Evolutionary conservation across 1,140 invertebrate species (phyloP), one percentile per base, ranked within the genome.

Genomic region (Oreohelix idahoensis): DNA sequence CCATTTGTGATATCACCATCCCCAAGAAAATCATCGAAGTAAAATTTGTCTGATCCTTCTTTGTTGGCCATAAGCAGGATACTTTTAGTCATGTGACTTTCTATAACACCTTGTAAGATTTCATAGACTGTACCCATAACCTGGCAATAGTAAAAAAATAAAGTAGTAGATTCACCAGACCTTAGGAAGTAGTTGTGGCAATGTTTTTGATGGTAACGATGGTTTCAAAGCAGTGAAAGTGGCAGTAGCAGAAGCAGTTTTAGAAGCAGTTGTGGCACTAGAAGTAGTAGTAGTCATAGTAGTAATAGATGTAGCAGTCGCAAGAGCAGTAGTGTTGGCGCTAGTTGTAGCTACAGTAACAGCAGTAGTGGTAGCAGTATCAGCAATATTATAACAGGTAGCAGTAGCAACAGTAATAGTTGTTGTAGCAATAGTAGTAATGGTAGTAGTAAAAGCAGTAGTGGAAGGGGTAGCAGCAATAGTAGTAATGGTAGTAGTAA

Each of bases 11-110:
- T 45, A 79, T 92, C 91, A 36, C 86, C 87, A 58, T 91, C 84
- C 0, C 91, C 91, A 32, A 92, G 86, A 58, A 92, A 92, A 71
- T 91, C 88, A 75, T 91, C 88, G 82, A 88, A 90, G 81, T 88
- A 90, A 29, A 86, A 63, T 26, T 71, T 82, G 4, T 85, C 84
- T 20, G 38, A 20, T 2, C 42, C 70, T 36, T 85, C 78, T 38
- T 11, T 11, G 32, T 83, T 66, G n/a, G 84, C 58, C 36, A 83
- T 76, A 36, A 0, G 36, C 36, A 83, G 38, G 36, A 89, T 84
- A 39, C 66, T 83, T 0, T 70, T 1, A 17, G 85, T 89, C 79
- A 86, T 85, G 38, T 82, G 49, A 1, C 74, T 38, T 75, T 83
- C 81, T 80, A 84, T 49, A 15, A 81, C 85, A 20, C 70, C 39